Conservation (phyloP, 2,888 invertebrate species). For the Drosophila paramelanica region DNA sequence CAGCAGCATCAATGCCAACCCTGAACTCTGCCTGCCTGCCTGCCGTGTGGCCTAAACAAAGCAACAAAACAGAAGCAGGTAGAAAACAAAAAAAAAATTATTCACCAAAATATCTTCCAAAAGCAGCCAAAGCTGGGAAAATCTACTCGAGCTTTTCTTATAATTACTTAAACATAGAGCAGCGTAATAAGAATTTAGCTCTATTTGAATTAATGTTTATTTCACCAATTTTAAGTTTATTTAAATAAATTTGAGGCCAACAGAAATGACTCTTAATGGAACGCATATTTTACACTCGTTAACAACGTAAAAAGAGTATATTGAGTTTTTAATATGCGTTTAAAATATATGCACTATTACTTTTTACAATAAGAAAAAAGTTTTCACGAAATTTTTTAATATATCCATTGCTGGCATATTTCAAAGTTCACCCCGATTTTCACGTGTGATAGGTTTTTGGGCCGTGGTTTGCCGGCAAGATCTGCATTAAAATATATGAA, state of each 20-base stretch:
- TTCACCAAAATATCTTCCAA: constrained; percentile 34
- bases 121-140: constrained; percentile 17
- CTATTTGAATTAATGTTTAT: constrained; percentile 32
- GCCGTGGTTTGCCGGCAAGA: too few relatives aligned
- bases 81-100: constrained; percentile 22
- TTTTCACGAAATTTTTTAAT: too few relatives aligned
- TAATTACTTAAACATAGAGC: constrained; percentile 27
- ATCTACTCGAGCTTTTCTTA: constrained; percentile 19
- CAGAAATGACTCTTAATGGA: constrained; percentile 27
- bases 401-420: too few relatives aligned
- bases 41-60: constrained; percentile 40
- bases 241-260: constrained; percentile 21
- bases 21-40: constrained; percentile 14
- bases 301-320: too few relatives aligned
- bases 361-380: too few relatives aligned
- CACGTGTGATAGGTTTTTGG: too few relatives aligned
- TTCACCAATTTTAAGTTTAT: constrained; percentile 17
- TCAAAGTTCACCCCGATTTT: too few relatives aligned
- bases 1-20: constrained; percentile 16
- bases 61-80: constrained; percentile 39
- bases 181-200: constrained; percentile 24
- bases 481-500: too few relatives aligned
- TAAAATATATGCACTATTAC: too few relatives aligned
- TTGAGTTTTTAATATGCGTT: too few relatives aligned
- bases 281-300: background rate